phyloP scores from a whole-genome alignment of 2,888 invertebrate genomes.

The Agelastica alni region DNA sequence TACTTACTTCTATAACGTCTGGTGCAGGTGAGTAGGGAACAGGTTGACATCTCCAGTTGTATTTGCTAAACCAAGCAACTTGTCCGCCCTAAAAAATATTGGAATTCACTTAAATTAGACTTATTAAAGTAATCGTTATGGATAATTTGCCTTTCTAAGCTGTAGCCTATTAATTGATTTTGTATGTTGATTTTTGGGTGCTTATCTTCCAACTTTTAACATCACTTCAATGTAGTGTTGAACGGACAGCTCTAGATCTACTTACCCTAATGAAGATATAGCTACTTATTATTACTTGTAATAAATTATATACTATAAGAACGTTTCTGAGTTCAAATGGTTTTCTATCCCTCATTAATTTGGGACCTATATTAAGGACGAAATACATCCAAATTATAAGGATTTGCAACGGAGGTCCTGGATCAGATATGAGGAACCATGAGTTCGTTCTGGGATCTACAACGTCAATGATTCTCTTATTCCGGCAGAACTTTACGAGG shows the following conservation, averaged over 20 bases:
- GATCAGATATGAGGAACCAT: conserved; percentile 74
- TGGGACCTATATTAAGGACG: conserved; percentile 78
- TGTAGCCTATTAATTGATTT: too few relatives aligned
- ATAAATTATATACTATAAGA: conserved; percentile 82
- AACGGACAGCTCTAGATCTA: too few relatives aligned
- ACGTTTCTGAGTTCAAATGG: conserved; percentile 80
- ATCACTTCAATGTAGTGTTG: not conserved
- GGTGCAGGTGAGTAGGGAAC: conserved; percentile 81
- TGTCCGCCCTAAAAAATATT: conserved; percentile 66
- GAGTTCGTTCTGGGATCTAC: conserved; percentile 60
- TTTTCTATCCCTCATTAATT: conserved; percentile 83
- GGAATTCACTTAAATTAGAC: not conserved
- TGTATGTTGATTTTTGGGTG: too few relatives aligned
- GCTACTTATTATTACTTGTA: conserved; percentile 82
- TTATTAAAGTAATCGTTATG: too few relatives aligned
- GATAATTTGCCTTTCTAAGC: too few relatives aligned
- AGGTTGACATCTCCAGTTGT: conserved; percentile 90
- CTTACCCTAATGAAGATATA: conserved; percentile 79
- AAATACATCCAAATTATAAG: conserved; percentile 72
- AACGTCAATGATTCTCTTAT: too few relatives aligned
- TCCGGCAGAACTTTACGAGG: too few relatives aligned
- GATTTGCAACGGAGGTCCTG: conserved; percentile 67
- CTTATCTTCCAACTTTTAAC: too few relatives aligned
- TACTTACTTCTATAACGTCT: conserved; percentile 77
- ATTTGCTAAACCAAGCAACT: conserved; percentile 78